A percentile compares a stretch with the other conserved stretches of the same genome.
Conservation (phyloP, 2,888 invertebrate species). For the Lasioglossum lativentre region DNA sequence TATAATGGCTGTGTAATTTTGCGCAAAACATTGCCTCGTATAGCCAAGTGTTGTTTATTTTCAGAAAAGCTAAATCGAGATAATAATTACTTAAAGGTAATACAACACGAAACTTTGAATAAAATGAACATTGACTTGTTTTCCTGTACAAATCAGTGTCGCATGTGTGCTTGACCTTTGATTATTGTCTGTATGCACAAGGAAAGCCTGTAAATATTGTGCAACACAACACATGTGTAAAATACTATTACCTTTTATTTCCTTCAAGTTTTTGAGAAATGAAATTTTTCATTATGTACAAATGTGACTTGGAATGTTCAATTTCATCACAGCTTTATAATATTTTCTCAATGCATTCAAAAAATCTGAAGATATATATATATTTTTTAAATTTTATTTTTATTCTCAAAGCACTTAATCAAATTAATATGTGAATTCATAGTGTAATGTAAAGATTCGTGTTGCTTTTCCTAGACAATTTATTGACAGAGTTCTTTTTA, state of each 20-base stretch:
- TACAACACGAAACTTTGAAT: constrained; percentile 81
- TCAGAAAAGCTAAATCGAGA: constrained; percentile 84
- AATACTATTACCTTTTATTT: constrained; percentile 60
- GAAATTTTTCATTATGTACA: constrained; percentile 45
- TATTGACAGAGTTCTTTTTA: neutral
- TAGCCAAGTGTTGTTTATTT: constrained; percentile 82
- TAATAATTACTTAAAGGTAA: constrained; percentile 82
- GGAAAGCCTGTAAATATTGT: constrained; percentile 74
- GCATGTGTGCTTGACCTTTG: constrained; percentile 81
- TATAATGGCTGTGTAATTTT: constrained; percentile 77
- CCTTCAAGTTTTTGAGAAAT: constrained; percentile 54
- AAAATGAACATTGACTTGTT: constrained; percentile 78
- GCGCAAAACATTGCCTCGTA: constrained; percentile 82
- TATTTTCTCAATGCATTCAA: constrained; percentile 71
- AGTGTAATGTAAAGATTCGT: constrained; percentile 72
- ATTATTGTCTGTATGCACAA: constrained; percentile 74
- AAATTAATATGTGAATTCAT: constrained; percentile 64
- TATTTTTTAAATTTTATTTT: constrained; percentile 49
- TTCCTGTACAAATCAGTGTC: constrained; percentile 79
- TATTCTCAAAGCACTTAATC: constrained; percentile 67
- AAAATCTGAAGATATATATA: constrained; percentile 41
- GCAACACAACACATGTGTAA: constrained; percentile 70
- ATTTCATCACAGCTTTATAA: constrained; percentile 73
- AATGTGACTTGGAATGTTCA: constrained; percentile 74
- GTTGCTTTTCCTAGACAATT: constrained; percentile 71